Evolutionary conservation across 2,113 vertebrate species (phyloP), one percentile per base, ranked within the genome.

Genomic region (Ondatra zibethicus): DNA sequence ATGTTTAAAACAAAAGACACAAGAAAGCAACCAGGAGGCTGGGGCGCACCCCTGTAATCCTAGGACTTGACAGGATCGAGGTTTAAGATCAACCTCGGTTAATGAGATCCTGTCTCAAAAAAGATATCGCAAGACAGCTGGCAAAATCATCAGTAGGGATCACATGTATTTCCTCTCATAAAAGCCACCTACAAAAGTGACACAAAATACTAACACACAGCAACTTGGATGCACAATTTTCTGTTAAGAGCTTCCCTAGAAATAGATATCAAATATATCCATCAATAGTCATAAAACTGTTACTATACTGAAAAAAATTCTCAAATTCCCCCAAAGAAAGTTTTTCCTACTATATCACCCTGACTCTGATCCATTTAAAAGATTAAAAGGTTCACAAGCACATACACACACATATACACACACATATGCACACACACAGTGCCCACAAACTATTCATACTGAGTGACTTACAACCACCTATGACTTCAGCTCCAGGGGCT

Each of bases 1-100:
- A 73, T 65, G n/a, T 93, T 92, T 89, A 93, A 93, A 95, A 95
- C 50, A 70, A 91, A 86, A 94, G 61, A 29, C 14, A 31, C 25
- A 10, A 89, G 29, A 93, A 85, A 50, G 89, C 45, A 39, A 88
- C 65, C 5, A 27, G 89, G 52, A 96, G 55, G 70, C 50, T 39
- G 27, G 2, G 7, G 21, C 0, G 3, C 21, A 70, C 21, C 65
- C 63, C 63, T 68, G 63, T 14, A 7, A 42, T 73, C 66, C 47
- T 27, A 52, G 66, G 12, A 39, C 33, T 29, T 52, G 5, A 19
- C 25, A 73, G 36, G 68, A 19, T 1, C 8, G 7, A 50, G 58
- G 50, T 21, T 58, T 10, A 73, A 75, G 47, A 68, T 6, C 68
- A 58, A n/a, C 68, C 50, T 75, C 65, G 42, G 47, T 5, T 39